These are phyloP conservation scores for Mellilla xanthometata DNA, from an alignment of 2,888 invertebrate species.

Conservation along the genomic window DNA sequence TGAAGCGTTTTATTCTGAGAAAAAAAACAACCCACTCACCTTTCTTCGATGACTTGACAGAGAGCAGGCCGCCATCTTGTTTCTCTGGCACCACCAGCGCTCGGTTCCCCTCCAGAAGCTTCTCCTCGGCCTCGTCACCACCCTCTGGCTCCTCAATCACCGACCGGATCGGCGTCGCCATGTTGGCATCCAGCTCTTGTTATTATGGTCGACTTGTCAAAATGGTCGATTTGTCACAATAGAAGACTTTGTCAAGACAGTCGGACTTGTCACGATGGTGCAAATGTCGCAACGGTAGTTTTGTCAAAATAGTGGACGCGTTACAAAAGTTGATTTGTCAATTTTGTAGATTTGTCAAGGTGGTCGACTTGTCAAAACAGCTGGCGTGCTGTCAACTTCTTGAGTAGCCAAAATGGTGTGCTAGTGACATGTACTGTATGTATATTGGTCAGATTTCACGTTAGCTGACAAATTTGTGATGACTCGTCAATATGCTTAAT, in stretches of 20 bases:
- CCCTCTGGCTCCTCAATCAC: constrained; percentile 47
- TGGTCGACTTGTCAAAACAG: neutral
- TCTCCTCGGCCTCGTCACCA: constrained; percentile 63
- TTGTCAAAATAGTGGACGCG: constrained; percentile 10
- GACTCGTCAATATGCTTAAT: no score
- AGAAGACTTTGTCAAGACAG: no score
- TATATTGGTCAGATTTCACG: no score
- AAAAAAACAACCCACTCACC: constrained; percentile 44
- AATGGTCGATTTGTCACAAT: constrained; percentile 5
- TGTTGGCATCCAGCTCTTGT: constrained; percentile 52
- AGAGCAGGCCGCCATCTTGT: constrained; percentile 43
- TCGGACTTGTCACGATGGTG: no score
- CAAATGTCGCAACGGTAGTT: constrained; percentile 8
- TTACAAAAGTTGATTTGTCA: constrained; percentile 8
- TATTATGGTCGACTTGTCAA: constrained; percentile 13
- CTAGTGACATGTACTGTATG: no score
- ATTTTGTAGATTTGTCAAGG: constrained; percentile 12
- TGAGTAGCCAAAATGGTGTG: no score
- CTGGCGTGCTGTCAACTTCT: no score
- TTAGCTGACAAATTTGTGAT: no score
- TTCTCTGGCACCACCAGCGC: constrained; percentile 45
- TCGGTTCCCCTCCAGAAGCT: constrained; percentile 52
- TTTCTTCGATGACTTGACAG: constrained; percentile 70
- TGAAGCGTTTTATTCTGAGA: no score
- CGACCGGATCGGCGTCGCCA: constrained; percentile 52